These are phyloP conservation scores for Hemicordylus capensis DNA, from an alignment of 2,113 vertebrate genomes.

Conservation along the genomic window DNA sequence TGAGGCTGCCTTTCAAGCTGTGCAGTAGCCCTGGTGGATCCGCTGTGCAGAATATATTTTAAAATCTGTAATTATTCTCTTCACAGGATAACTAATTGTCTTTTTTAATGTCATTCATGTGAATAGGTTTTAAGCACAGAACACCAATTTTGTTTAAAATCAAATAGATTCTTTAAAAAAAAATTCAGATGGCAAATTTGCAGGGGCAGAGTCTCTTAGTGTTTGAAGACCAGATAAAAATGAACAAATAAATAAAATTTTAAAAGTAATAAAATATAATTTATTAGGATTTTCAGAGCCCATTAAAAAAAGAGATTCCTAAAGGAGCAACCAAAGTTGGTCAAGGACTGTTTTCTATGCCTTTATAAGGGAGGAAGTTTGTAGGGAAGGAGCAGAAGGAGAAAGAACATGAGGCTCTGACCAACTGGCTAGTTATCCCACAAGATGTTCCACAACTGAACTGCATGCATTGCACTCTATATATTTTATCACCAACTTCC, in stretches of 20 bases:
- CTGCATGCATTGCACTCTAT: not conserved
- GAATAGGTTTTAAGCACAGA: not conserved
- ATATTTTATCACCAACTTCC: constrained; percentile 19
- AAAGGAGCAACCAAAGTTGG: not conserved
- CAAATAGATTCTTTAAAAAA: not conserved
- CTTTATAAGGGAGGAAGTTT: not conserved
- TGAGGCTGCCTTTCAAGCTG: too few relatives aligned
- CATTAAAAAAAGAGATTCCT: not conserved
- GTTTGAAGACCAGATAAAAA: not conserved
- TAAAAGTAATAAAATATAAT: too few relatives aligned
- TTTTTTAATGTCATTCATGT: not conserved
- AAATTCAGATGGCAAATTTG: not conserved
- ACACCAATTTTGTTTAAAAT: not conserved
- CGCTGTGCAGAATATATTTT: too few relatives aligned
- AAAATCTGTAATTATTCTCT: not conserved
- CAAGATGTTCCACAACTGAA: not conserved
- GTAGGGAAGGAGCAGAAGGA: too few relatives aligned
- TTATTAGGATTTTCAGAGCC: not conserved
- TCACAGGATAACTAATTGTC: not conserved
- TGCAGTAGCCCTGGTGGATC: too few relatives aligned
- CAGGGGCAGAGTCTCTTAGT: too few relatives aligned
- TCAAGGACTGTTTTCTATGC: not conserved
- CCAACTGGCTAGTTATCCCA: not conserved
- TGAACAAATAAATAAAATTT: too few relatives aligned
- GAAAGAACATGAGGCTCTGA: too few relatives aligned